phyloP scores from a whole-genome alignment of 2,888 invertebrate genomes.

The Oeneis ivallda region DNA sequence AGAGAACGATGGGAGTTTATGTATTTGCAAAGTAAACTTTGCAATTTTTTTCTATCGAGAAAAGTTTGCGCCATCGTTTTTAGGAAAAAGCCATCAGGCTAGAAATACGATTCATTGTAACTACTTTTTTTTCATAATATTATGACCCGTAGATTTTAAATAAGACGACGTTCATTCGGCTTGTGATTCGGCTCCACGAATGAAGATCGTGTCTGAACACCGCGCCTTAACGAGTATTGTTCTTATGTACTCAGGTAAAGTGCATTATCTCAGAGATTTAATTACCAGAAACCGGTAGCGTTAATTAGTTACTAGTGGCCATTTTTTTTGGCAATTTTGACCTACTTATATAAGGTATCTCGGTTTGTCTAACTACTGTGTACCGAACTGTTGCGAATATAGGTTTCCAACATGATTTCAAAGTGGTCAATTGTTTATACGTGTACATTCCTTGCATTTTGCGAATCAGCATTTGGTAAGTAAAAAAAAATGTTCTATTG shows the following conservation, averaged over 20 bases:
- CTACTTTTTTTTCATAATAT: too few relatives aligned
- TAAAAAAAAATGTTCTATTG: background rate
- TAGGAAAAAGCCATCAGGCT: too few relatives aligned
- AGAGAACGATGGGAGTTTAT: too few relatives aligned
- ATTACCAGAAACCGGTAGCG: slow-evolving; percentile 1
- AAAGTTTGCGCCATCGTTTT: too few relatives aligned
- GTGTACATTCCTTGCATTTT: slow-evolving; percentile 10
- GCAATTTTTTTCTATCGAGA: too few relatives aligned
- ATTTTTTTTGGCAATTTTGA: slow-evolving; percentile 6
- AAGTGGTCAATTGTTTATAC: slow-evolving; percentile 6
- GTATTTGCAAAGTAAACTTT: too few relatives aligned
- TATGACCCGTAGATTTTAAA: too few relatives aligned
- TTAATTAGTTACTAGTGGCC: background rate
- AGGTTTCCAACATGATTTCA: slow-evolving; percentile 15
- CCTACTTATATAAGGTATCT: slow-evolving; percentile 3
- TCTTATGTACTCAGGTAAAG: background rate
- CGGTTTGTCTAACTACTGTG: background rate
- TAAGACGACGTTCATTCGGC: too few relatives aligned
- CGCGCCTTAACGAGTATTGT: background rate
- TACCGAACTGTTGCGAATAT: background rate
- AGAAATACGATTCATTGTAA: too few relatives aligned
- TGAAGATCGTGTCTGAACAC: too few relatives aligned
- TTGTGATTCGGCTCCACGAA: too few relatives aligned
- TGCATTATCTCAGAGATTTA: background rate
- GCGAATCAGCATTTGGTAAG: slow-evolving; percentile 18